Evolutionary conservation across 2,888 invertebrate species (phyloP).

Genomic region (Nemotelus pantherinus): DNA sequence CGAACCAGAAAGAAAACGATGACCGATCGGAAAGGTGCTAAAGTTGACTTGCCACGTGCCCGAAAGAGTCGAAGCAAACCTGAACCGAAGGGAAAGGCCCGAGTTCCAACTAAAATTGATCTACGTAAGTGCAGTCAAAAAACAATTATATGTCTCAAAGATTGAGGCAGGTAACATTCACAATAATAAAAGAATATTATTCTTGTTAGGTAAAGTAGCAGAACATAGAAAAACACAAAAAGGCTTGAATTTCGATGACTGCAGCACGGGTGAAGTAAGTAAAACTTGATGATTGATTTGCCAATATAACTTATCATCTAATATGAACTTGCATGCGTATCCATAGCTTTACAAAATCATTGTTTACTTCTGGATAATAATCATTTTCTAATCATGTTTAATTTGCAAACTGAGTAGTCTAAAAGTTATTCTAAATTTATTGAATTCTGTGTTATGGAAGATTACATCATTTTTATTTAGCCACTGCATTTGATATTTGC

Average conservation of each 20-base stretch:
- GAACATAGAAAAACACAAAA: neutral
- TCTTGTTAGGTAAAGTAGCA: neutral
- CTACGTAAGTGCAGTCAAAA: neutral
- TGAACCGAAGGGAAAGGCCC: neutral
- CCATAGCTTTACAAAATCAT: no score
- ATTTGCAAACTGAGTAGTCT: no score
- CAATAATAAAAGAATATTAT: neutral
- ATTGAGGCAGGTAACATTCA: neutral
- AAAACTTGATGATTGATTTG: neutral
- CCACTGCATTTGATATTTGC: neutral
- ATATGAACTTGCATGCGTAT: neutral
- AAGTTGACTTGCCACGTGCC: constrained; percentile 10
- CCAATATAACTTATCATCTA: neutral
- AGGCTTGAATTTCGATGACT: constrained; percentile 2
- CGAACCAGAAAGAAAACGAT: neutral
- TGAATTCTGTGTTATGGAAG: neutral
- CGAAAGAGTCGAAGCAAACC: neutral
- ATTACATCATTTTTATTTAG: neutral
- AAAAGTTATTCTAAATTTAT: no score
- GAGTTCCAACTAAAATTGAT: neutral
- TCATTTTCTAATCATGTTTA: no score
- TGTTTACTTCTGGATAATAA: no score
- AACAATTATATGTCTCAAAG: neutral
- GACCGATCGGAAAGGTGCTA: neutral
- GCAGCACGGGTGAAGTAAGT: constrained; percentile 5